Evolutionary conservation across 1,140 invertebrate genomes (phyloP), one percentile per base, ranked within the genome.

Genomic region (Coelopa frigida): DNA sequence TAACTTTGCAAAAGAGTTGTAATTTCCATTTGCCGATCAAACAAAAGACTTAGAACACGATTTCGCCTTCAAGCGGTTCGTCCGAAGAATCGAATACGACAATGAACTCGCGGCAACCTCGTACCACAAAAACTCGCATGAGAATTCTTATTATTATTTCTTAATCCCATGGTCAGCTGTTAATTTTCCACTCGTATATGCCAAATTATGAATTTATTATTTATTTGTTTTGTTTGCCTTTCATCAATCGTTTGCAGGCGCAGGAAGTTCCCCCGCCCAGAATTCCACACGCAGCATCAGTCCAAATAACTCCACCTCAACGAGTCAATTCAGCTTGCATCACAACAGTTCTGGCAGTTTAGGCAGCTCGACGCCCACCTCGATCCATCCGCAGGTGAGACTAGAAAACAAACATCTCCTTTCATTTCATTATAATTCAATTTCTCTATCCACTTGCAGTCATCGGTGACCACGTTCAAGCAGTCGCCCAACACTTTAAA

Each of bases 221-320:
- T 29, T 29, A 29, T 29, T n/a, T n/a, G n/a, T n/a, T n/a, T n/a
- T n/a, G n/a, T n/a, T n/a, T n/a, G n/a, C n/a, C n/a, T n/a, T n/a
- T n/a, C n/a, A n/a, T n/a, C n/a, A n/a, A n/a, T n/a, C 39, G 43
- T 37, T 65, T 58, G 5, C 52, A 70, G 67, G 66, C 53, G 69
- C 62, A 51, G 67, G 66, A 59, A 69, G 61, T 58, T 70, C 67
- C 58, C 67, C 67, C 53, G 66, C 61, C 61, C 67, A 70, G 57
- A 70, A 67, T 66, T 69, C 67, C 54, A 69, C 66, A 48, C 67
- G 67, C 51, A 70, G 67, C 57, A 69, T 66, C 53, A 70, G 67
- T 48, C 67, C 67, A 32, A 69, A 69, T 57, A 68, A 67, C 55
- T 69, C 63, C 15, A 70, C 59, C 31, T 65, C 63, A 47, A 67